phyloP scores from a whole-genome alignment of 2,888 invertebrate species.

The Morpho achilles region DNA sequence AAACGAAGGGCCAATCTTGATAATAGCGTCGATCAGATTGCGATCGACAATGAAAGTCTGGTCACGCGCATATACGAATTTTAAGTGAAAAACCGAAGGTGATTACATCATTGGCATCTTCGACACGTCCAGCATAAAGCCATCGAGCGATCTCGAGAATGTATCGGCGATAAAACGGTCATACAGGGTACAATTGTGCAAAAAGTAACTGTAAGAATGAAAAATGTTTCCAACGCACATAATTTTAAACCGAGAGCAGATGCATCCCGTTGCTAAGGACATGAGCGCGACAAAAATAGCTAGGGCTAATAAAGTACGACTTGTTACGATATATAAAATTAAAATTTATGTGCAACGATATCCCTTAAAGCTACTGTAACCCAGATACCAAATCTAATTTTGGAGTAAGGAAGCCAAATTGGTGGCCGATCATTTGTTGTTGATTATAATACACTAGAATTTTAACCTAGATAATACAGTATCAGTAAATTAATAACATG shows the following conservation, averaged over 20 bases:
- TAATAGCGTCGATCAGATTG: slow-evolving; percentile 12
- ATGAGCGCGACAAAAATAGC: slow-evolving; percentile 6
- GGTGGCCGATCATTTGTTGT: slow-evolving; percentile 16
- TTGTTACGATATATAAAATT: slow-evolving; percentile 14
- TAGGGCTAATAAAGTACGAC: slow-evolving; percentile 4
- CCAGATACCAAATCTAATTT: slow-evolving; percentile 23
- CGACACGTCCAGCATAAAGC: background rate
- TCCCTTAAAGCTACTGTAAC: slow-evolving; percentile 20
- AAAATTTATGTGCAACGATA: slow-evolving; percentile 13
- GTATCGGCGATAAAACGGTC: slow-evolving; percentile 3
- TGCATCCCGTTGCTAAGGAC: background rate
- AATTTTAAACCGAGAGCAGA: background rate
- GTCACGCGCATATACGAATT: slow-evolving; percentile 8
- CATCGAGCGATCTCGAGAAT: slow-evolving; percentile 10
- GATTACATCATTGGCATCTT: slow-evolving; percentile 8
- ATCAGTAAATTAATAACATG: background rate
- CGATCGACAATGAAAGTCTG: slow-evolving; percentile 8
- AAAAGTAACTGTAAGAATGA: slow-evolving; percentile 1
- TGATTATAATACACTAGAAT: slow-evolving; percentile 16
- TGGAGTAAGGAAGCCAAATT: slow-evolving; percentile 17
- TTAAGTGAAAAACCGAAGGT: slow-evolving; percentile 19
- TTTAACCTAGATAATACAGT: slow-evolving; percentile 15
- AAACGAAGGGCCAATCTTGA: slow-evolving; percentile 15
- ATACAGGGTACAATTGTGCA: background rate
- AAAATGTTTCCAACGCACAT: slow-evolving; percentile 4